Base-by-base conservation (phyloP, 2,888 invertebrate species). In the Ochropleura plecta region DNA sequence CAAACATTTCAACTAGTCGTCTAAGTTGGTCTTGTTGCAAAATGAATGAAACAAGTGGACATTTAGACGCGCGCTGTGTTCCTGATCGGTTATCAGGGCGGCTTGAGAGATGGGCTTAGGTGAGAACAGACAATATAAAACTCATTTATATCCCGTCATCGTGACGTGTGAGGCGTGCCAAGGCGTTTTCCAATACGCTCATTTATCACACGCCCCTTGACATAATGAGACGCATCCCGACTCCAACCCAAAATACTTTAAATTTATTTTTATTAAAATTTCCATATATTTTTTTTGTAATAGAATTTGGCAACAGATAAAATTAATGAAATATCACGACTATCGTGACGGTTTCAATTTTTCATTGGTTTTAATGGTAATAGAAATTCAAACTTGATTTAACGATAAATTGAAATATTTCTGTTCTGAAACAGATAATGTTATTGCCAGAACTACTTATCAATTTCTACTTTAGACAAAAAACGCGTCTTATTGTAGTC, bases 1-100 rank as follows among this genome's bases (percentile, higher is more conserved):
- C 96, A 96, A 95, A 93, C 93, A 96, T 95, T 95, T 95, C 94
- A 95, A 95, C 93, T 93, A 94, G 93, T 90, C 92, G 92, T 95
- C 95, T 95, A 94, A 94, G 93, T 94, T 92, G 91, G 94, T 93
- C 92, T 90, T 92, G 93, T 92, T 88, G 90, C 93, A 95, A 94
- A 95, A 94, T 93, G 93, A 95, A 95, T 92, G 93, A 95, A 95
- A 95, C 93, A 92, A 94, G 92, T 90, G 88, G 92, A 92, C 92
- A 89, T 93, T 93, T 91, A 92, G 91, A 91, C 87, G 87, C 85
- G 89, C 89, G 89, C 89, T 83, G 81, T 90, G 91, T 93, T 94
- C 91, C 92, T 93, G 93, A 93, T 94, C 93, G 91, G 93, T 92
- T 93, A 94, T 94, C 92, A 91, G 89, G 90, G 82, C 88, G 88